Evolutionary conservation across 2,888 invertebrate species (phyloP), one percentile per base, ranked within the genome.

Genomic region (Chrysotoxum bicinctum): DNA sequence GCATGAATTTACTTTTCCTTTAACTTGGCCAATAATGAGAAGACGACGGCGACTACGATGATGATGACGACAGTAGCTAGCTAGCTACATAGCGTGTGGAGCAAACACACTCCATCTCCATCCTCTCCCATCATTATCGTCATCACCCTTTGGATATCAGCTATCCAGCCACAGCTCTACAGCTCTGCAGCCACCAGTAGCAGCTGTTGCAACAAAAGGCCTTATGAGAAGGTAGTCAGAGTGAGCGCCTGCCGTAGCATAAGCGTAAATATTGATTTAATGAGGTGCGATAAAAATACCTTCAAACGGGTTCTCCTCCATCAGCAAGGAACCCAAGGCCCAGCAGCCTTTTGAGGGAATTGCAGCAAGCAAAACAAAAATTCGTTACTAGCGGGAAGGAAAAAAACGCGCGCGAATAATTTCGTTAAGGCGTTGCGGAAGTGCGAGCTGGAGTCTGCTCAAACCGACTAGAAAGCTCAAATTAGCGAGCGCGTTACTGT

Each of bases 231-330:
- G 64, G 58, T 6, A 43, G 45, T 30, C 70, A 54, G 58, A 72
- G 43, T 68, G 80, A 85, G 76, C 85, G 85, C 85, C 85, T 81
- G 81, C 72, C 76, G 73, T 43, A 84, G 87, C 87, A 88, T 87
- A 88, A 88, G 87, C 87, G 88, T 89, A 89, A 89, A 89, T 89
- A 89, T 89, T 89, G 89, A 89, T 89, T 89, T 89, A 89, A 89
- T 89, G 89, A 89, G 89, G 89, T 89, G 89, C 89, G 89, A 89
- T 89, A 89, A 89, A 89, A 88, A 87, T 85, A 87, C 85, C 87
- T 85, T 77, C 81, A 75, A 87, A 83, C 73, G 72, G 64, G 70
- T 54, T 70, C 40, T 19, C 21, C 48, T 50, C 14, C 45, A 12
- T 19, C n/a, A 21, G 23, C 50, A 50, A 66, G 50, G 50, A 35